Percentiles rank a stretch among this genome's conserved stretches.
These are phyloP conservation scores for Scarus forsteni DNA, from an alignment of 2,797 vertebrate genomes.

Conservation along the genomic window DNA sequence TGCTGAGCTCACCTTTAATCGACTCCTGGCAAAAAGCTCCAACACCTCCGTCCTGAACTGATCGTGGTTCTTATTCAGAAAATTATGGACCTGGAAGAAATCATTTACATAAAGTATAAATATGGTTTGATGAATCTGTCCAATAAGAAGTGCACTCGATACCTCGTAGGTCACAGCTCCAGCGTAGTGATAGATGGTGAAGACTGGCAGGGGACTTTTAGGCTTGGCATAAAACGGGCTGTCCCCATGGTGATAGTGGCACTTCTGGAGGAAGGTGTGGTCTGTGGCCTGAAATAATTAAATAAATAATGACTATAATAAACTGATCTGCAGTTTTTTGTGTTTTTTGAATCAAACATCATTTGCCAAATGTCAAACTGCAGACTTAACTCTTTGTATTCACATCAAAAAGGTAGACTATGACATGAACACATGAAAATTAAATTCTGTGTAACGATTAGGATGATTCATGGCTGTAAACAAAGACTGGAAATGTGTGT, in stretches of 20 bases:
- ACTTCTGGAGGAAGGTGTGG: constrained; percentile 96
- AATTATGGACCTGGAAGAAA: constrained; percentile 90
- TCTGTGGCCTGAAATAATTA: constrained; percentile 88
- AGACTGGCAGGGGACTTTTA: constrained; percentile 91
- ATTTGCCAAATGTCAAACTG: too few species aligned
- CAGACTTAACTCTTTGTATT: too few species aligned
- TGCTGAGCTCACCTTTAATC: constrained; percentile 82
- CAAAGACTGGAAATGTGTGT: too few species aligned
- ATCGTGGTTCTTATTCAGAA: constrained; percentile 92
- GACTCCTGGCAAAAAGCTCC: constrained; percentile 91
- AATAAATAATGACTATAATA: neutral
- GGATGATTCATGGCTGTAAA: too few species aligned
- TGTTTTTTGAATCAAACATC: too few species aligned
- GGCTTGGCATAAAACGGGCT: constrained; percentile 90
- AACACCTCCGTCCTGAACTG: constrained; percentile 86
- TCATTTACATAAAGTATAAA: neutral
- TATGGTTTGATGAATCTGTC: too few species aligned
- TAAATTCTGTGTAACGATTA: too few species aligned
- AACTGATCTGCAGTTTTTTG: neutral
- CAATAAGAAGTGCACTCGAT: neutral
- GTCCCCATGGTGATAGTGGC: constrained; percentile 92
- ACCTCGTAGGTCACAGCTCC: constrained; percentile 95
- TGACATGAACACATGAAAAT: too few species aligned
- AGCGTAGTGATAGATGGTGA: constrained; percentile 91
- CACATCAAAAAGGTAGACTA: too few species aligned